Conservation (phyloP, 2,888 invertebrate genomes). For the Stenodema calcarata region DNA sequence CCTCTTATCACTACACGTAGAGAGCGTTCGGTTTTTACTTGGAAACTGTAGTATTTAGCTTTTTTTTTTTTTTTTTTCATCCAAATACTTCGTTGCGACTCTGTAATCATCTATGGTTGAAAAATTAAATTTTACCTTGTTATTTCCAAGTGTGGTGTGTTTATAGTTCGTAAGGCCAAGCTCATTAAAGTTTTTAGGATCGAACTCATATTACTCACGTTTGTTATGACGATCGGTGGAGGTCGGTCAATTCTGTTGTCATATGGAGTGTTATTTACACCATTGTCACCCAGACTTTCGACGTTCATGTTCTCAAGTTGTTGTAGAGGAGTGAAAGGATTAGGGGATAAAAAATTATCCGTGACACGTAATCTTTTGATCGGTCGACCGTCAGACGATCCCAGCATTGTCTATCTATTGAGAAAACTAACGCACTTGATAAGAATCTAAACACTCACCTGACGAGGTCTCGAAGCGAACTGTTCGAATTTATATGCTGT, state of each 20-base stretch:
- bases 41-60: constrained; percentile 27
- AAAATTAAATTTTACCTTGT: constrained; percentile 8
- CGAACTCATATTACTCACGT: background rate
- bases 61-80: background rate
- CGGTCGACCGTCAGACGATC: constrained; percentile 17
- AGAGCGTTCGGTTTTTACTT: constrained; percentile 20
- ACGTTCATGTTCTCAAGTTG: background rate
- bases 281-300: background rate
- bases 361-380: background rate
- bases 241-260: background rate
- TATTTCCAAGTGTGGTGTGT: background rate
- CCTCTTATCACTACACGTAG: constrained; percentile 34
- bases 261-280: background rate
- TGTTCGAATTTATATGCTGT: too few species aligned
- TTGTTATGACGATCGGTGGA: constrained; percentile 11
- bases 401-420: too few species aligned
- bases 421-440: too few species aligned
- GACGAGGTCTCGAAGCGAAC: too few species aligned
- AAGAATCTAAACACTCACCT: too few species aligned
- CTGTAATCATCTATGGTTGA: background rate
- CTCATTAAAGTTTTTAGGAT: background rate
- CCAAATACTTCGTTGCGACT: background rate
- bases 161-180: background rate
- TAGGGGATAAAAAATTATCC: constrained; percentile 14
- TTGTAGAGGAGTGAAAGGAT: constrained; percentile 30